phyloP scores from a whole-genome alignment of 1,140 invertebrate genomes.

The Vollenhovia emeryi region DNA sequence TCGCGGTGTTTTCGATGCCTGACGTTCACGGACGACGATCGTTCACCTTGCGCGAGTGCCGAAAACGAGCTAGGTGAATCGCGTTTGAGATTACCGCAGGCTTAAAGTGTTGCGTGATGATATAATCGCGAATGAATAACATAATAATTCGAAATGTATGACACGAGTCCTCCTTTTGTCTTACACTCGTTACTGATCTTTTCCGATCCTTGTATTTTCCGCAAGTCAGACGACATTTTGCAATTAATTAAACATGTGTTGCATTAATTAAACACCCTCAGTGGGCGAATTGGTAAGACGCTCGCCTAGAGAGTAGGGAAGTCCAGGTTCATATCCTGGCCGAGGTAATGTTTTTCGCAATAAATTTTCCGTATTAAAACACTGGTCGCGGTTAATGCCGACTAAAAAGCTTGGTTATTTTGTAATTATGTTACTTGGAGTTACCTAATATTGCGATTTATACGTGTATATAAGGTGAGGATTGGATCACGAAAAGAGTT shows the following conservation, averaged over 20 bases:
- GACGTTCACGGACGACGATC: neutral
- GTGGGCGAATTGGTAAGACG: too few relatives aligned
- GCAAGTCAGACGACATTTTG: neutral
- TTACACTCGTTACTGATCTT: neutral
- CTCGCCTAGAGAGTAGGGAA: too few relatives aligned
- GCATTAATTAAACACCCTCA: too few relatives aligned
- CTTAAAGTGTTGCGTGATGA: neutral
- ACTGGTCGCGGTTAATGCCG: too few relatives aligned
- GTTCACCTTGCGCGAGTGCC: neutral
- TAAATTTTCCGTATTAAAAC: too few relatives aligned
- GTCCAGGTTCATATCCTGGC: too few relatives aligned
- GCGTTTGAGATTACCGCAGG: neutral
- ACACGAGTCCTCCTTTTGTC: neutral
- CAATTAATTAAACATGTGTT: too few relatives aligned
- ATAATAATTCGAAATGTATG: neutral
- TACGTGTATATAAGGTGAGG: too few relatives aligned
- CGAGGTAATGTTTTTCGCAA: too few relatives aligned
- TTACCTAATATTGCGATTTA: neutral
- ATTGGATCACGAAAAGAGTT: neutral
- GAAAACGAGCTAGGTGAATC: neutral
- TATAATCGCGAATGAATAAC: neutral
- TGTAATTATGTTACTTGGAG: neutral
- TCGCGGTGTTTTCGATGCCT: slow-evolving; percentile 51
- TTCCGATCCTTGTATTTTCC: neutral
- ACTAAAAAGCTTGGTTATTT: too few relatives aligned